Evolutionary conservation across 2,888 invertebrate genomes (phyloP), one percentile per base, ranked within the genome.

Genomic region (Stegophylla sp.): DNA sequence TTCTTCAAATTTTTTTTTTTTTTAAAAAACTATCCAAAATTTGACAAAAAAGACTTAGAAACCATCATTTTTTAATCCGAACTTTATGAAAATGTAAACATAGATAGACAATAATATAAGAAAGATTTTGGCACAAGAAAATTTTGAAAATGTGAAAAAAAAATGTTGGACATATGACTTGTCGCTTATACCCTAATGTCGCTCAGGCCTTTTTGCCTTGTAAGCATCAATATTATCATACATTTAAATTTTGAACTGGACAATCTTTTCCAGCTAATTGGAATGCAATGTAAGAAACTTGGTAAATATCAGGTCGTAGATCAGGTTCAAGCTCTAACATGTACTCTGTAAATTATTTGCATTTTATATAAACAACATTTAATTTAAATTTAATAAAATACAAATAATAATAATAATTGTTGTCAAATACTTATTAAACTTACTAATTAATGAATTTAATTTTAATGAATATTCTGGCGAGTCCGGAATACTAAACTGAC

Each of bases 251-350:
- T 86, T 91, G 91, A 83, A 95, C 92, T 81, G 94, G 93, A 88
- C 92, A 92, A 67, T 92, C 91, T 86, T 90, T 91, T 82, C 92
- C 91, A 81, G 89, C 86, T 83, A 94, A 86, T 84, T 89, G 89
- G 86, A 94, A 94, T 81, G 93, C 92, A 84, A 93, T 88, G 85
- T 89, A 89, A 84, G 92, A 91, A 66, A 93, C 93, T 90, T 94
- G 94, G 87, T 90, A 95, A 85, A 96, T 94, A 87, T 96, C 95
- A 15, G 96, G 96, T 84, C 96, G 88, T 83, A 90, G 89, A 81
- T 93, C 92, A 66, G 92, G 90, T 87, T 96, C 94, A 66, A 93
- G 91, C 86, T 95, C 94, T 83, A 96, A 89, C 92, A 96, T 93
- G 85, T 91, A 95, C 84, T 90, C 91, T 91, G 85, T 63, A 87